phyloP scores from a whole-genome alignment of 2,797 vertebrate genomes.

The Todus mexicanus region DNA sequence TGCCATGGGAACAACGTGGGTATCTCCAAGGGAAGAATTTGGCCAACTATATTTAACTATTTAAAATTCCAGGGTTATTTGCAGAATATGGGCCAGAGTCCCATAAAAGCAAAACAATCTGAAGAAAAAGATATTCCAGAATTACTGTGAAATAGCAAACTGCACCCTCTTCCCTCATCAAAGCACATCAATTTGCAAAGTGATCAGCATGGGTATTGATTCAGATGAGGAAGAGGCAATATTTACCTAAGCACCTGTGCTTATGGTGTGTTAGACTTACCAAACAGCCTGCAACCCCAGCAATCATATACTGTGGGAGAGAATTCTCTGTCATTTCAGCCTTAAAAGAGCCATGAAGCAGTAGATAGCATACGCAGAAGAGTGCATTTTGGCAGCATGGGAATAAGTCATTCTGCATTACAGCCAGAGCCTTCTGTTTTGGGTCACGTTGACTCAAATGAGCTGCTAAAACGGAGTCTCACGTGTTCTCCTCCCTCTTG shows the following conservation, averaged over 20 bases:
- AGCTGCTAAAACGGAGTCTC: background rate
- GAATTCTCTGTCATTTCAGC: background rate
- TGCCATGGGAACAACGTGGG: background rate
- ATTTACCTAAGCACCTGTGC: conserved; percentile 56
- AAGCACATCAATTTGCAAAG: background rate
- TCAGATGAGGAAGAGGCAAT: conserved; percentile 26
- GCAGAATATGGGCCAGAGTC: conserved; percentile 4
- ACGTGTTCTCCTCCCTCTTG: background rate
- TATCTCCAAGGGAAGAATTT: conserved; percentile 32
- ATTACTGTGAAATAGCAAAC: conserved; percentile 30
- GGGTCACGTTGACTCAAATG: background rate
- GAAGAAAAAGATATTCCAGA: conserved; percentile 48
- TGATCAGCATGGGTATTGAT: conserved; percentile 26
- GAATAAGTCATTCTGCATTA: background rate
- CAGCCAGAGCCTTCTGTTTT: background rate
- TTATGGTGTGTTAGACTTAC: background rate
- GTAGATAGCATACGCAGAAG: background rate
- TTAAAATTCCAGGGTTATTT: conserved; percentile 50
- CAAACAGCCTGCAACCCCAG: conserved; percentile 10
- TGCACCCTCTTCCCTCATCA: conserved; percentile 50
- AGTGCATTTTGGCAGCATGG: background rate
- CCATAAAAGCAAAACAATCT: conserved; percentile 50
- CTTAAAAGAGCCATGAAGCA: conserved; percentile 15
- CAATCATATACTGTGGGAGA: background rate
- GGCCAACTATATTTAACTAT: conserved; percentile 39